Evolutionary conservation across 2,888 invertebrate species (phyloP).

Genomic region (Parnassius glacialis): DNA sequence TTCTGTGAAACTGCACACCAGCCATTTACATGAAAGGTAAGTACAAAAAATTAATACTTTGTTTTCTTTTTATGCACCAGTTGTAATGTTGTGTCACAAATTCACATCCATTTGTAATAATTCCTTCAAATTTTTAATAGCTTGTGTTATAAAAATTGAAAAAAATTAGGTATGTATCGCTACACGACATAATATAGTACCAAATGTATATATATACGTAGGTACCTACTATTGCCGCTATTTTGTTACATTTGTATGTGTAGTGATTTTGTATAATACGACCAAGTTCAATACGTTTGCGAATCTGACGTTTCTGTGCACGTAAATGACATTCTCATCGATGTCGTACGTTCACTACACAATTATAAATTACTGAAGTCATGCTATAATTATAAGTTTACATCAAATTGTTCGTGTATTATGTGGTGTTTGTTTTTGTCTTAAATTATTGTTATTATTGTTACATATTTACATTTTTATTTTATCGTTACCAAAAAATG

Average conservation of each 20-base stretch:
- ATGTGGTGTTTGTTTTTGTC: not conserved
- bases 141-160: constrained; percentile 40
- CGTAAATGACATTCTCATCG: constrained; percentile 22
- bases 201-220: constrained; percentile 49
- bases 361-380: too few species aligned
- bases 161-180: constrained; percentile 50
- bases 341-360: not conserved
- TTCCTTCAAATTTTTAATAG: constrained; percentile 26
- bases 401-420: too few species aligned
- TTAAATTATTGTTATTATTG: not conserved
- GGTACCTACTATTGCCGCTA: constrained; percentile 68
- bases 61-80: constrained; percentile 57
- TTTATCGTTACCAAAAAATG: not conserved
- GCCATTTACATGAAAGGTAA: constrained; percentile 81
- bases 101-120: constrained; percentile 19
- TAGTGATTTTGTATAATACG: constrained; percentile 52
- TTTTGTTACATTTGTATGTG: constrained; percentile 62
- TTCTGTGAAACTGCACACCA: constrained; percentile 61
- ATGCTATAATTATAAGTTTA: too few species aligned
- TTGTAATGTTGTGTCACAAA: constrained; percentile 43
- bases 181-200: constrained; percentile 41
- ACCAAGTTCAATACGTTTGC: constrained; percentile 52
- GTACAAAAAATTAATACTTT: constrained; percentile 76
- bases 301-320: constrained; percentile 57
- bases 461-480: not conserved